A percentile compares a stretch with the other conserved stretches of the same genome.
Conservation (phyloP, 2,888 invertebrate species). For the Polia nebulosa region DNA sequence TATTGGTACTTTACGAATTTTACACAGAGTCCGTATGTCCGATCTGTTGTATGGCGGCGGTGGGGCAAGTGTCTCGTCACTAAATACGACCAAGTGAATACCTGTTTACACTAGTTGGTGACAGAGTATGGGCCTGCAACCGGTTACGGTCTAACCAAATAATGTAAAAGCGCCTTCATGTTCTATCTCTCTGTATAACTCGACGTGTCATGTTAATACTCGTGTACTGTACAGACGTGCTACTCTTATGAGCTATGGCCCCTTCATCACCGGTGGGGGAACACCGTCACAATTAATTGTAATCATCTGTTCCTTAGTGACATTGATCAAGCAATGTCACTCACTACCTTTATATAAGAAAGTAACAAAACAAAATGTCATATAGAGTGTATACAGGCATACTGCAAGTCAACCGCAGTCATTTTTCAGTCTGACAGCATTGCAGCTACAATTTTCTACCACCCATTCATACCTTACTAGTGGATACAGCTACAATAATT, state of each 20-base stretch:
- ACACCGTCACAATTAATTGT: constrained; percentile 19
- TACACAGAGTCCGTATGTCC: no score
- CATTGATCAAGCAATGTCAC: constrained; percentile 2
- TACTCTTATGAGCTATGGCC: constrained; percentile 11
- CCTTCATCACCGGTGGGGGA: constrained; percentile 25
- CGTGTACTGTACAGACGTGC: constrained; percentile 5
- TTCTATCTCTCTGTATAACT: constrained; percentile 11
- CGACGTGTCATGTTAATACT: constrained; percentile 9
- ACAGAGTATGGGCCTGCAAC: no score
- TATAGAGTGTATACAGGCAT: constrained; percentile 10
- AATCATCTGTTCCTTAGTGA: constrained; percentile 13
- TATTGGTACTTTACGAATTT: no score
- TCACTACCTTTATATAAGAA: constrained; percentile 23
- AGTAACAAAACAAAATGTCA: constrained; percentile 28
- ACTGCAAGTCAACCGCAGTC: constrained; percentile 7
- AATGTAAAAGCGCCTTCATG: no score
- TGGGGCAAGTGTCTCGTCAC: no score
- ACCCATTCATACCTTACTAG: neutral
- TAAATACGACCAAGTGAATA: no score
- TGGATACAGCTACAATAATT: constrained; percentile 4
- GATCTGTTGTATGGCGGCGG: no score
- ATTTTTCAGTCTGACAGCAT: constrained; percentile 6
- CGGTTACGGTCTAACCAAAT: no score
- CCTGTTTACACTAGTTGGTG: no score
- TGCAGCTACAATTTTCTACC: neutral